phyloP scores from a whole-genome alignment of 1,140 invertebrate genomes.

The Stegodyphus mimosarum region DNA sequence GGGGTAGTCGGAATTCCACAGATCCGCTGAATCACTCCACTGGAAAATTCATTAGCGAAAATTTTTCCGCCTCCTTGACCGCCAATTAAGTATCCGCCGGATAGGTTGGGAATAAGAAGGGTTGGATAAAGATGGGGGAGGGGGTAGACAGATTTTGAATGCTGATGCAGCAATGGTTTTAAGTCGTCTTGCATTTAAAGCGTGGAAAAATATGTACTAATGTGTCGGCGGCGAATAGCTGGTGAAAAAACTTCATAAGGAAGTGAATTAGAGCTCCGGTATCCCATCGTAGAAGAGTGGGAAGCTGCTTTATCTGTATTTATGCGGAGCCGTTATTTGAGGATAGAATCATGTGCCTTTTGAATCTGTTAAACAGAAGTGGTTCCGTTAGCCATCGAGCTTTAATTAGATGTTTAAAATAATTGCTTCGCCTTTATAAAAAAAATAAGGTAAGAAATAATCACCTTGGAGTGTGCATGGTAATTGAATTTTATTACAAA shows the following conservation, averaged over 20 bases:
- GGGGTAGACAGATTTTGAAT: neutral
- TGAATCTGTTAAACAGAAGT: too few species aligned
- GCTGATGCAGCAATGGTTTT: slow-evolving; percentile 44
- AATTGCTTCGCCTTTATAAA: too few species aligned
- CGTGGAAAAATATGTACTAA: slow-evolving; percentile 40
- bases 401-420: too few species aligned
- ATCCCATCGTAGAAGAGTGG: too few species aligned
- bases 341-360: too few species aligned
- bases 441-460: too few species aligned
- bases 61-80: slow-evolving; percentile 60
- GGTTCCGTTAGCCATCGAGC: too few species aligned
- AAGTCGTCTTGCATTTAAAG: neutral
- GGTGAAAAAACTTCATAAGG: neutral
- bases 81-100: slow-evolving; percentile 57
- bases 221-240: slow-evolving; percentile 17
- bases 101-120: slow-evolving; percentile 2
- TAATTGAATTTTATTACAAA: too few species aligned
- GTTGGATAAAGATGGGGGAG: neutral
- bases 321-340: too few species aligned
- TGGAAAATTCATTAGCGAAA: slow-evolving; percentile 59
- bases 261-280: neutral
- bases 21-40: slow-evolving; percentile 57
- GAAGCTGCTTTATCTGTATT: too few species aligned
- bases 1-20: slow-evolving; percentile 15
- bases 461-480: too few species aligned